Evolutionary conservation across 1,140 invertebrate species (phyloP).

Genomic region (Drosophila arawakana): DNA sequence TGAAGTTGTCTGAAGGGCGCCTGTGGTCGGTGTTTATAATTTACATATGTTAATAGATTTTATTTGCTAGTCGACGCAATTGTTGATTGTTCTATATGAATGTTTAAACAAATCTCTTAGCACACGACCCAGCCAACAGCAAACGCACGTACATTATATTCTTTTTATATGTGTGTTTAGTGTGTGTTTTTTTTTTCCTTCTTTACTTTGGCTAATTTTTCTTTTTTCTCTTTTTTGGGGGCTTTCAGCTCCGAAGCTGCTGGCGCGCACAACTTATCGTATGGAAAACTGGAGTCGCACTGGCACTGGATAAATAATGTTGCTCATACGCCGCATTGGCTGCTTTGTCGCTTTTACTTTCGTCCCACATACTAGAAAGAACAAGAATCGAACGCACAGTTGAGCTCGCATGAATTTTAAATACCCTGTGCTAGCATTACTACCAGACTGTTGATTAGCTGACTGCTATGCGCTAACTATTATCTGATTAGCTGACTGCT

Average conservation of each 20-base stretch:
- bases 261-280: slow-evolving; percentile 66
- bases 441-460: too few relatives aligned
- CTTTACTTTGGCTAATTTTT: slow-evolving; percentile 22
- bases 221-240: slow-evolving; percentile 22
- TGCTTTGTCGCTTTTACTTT: slow-evolving; percentile 45
- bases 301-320: slow-evolving; percentile 57
- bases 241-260: slow-evolving; percentile 23
- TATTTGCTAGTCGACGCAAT: slow-evolving; percentile 53
- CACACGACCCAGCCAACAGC: slow-evolving; percentile 19
- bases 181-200: slow-evolving; percentile 10
- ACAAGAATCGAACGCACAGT: too few relatives aligned
- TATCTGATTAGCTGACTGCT: too few relatives aligned
- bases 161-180: slow-evolving; percentile 14
- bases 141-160: slow-evolving; percentile 49
- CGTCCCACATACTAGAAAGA: slow-evolving; percentile 17
- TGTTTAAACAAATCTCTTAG: slow-evolving; percentile 56
- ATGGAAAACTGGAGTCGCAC: slow-evolving; percentile 75
- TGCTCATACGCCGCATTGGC: slow-evolving; percentile 76
- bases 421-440: too few relatives aligned
- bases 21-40: slow-evolving; percentile 59
- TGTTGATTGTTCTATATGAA: slow-evolving; percentile 58
- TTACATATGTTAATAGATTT: slow-evolving; percentile 65
- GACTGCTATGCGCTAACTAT: too few relatives aligned
- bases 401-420: too few relatives aligned
- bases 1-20: slow-evolving; percentile 28